These are phyloP conservation scores for Antechinus flavipes DNA, from an alignment of 2,113 vertebrate species.

Conservation along the genomic window DNA sequence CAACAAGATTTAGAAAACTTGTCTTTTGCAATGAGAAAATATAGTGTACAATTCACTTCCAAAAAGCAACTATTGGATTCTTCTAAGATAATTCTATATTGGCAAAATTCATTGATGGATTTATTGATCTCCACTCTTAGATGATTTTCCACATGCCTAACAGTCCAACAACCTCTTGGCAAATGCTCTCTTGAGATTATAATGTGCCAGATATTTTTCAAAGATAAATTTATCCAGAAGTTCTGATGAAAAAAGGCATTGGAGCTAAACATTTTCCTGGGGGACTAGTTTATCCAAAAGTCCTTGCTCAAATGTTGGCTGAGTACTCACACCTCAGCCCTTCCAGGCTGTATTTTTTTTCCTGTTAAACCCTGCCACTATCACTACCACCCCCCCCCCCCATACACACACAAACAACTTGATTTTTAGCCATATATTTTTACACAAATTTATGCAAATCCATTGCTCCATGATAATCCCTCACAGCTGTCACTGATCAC, in stretches of 20 bases:
- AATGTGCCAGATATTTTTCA: not conserved
- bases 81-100: not conserved
- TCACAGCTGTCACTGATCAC: not conserved
- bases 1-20: not conserved
- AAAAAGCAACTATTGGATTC: not conserved
- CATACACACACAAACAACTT: not conserved
- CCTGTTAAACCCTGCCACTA: not conserved
- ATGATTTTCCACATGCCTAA: not conserved
- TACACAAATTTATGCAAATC: not conserved
- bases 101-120: not conserved
- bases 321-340: not conserved
- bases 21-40: constrained; percentile 28
- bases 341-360: not conserved
- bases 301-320: not conserved
- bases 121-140: not conserved
- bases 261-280: not conserved
- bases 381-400: too few species aligned
- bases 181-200: not conserved
- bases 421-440: not conserved
- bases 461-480: not conserved
- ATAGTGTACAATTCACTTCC: not conserved
- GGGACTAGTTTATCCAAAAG: not conserved
- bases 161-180: not conserved
- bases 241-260: not conserved
- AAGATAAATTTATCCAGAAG: not conserved